These are phyloP conservation scores for Diachasma alloeum DNA, from an alignment of 1,140 invertebrate genomes.

Conservation along the genomic window DNA sequence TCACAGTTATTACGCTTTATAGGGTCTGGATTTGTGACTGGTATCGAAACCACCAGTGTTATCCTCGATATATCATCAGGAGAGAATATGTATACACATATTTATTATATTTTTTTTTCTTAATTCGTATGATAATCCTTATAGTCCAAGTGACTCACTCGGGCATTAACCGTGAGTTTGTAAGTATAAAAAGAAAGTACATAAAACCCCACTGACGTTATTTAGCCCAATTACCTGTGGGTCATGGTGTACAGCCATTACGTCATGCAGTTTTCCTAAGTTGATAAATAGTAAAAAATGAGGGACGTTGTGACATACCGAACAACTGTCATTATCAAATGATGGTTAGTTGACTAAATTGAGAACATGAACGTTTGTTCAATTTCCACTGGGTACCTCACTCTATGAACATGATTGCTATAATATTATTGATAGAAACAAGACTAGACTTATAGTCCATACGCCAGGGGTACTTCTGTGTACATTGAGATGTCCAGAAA, in stretches of 20 bases:
- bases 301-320: background rate
- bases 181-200: background rate
- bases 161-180: background rate
- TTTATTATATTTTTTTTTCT: background rate
- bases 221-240: slow-evolving; percentile 30
- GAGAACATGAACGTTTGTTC: no score
- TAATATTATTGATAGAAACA: no score
- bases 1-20: slow-evolving; percentile 27
- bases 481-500: no score
- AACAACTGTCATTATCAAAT: background rate
- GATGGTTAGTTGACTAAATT: no score
- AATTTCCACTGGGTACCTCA: no score
- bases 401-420: no score
- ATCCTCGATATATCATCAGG: slow-evolving; percentile 1
- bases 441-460: no score
- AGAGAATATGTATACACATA: background rate
- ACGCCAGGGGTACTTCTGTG: no score
- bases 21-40: slow-evolving; percentile 15
- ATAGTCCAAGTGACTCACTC: background rate
- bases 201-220: slow-evolving; percentile 21
- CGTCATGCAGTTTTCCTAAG: slow-evolving; percentile 3
- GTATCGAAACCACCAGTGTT: background rate
- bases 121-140: slow-evolving; percentile 17
- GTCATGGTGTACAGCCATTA: slow-evolving; percentile 19
- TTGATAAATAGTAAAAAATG: background rate